Percentiles rank a stretch among this genome's conserved stretches.
These are phyloP conservation scores for Drosophila nannoptera DNA, from an alignment of 1,140 invertebrate genomes.

Conservation along the genomic window DNA sequence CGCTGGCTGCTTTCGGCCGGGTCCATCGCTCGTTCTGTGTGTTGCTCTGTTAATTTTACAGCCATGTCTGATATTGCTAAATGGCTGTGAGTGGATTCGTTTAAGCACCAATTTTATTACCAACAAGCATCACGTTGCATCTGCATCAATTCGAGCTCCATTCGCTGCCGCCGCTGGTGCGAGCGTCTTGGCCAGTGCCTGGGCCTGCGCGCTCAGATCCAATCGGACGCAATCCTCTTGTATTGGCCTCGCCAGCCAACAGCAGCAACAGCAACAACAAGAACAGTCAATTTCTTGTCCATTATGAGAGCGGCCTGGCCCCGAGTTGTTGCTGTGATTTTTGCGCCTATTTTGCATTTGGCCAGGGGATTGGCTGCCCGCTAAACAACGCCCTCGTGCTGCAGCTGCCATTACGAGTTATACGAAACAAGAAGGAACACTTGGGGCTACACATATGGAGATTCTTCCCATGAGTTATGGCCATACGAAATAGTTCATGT, in stretches of 20 bases:
- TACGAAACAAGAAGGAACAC: neutral
- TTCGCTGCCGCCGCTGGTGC: conserved; percentile 41
- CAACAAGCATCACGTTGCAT: conserved; percentile 76
- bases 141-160: conserved; percentile 62
- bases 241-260: conserved; percentile 61
- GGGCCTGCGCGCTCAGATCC: conserved; percentile 45
- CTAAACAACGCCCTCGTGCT: conserved; percentile 58
- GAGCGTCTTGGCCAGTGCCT: conserved; percentile 26
- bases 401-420: conserved; percentile 71
- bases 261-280: conserved; percentile 32
- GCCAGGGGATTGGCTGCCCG: conserved; percentile 54
- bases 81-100: conserved; percentile 79
- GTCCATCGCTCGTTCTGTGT: conserved; percentile 48
- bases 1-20: conserved; percentile 44
- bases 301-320: conserved; percentile 55
- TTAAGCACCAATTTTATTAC: conserved; percentile 79
- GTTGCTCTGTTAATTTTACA: conserved; percentile 77
- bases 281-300: conserved; percentile 65
- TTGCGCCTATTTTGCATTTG: conserved; percentile 69
- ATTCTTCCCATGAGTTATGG: too few species aligned
- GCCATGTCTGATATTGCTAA: conserved; percentile 79
- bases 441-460: conserved; percentile 28
- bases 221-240: conserved; percentile 61
- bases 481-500: too few species aligned
- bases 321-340: conserved; percentile 46